Conservation (phyloP, 2,888 invertebrate species). For the Endomychus coccineus region DNA sequence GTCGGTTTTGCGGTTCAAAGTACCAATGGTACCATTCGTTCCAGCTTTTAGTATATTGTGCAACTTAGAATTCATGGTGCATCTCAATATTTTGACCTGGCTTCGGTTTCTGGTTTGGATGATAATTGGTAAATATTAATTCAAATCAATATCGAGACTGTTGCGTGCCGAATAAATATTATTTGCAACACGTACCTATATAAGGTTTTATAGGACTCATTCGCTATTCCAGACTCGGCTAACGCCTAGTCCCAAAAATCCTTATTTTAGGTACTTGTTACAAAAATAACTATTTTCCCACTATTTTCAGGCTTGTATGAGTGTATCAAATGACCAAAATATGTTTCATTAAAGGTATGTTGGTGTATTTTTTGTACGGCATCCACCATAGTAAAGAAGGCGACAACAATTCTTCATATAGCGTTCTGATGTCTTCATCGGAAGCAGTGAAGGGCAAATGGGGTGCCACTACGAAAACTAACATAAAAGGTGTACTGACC, state of each 20-base stretch:
- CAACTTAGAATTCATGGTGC: constrained; percentile 78
- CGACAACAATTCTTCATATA: constrained; percentile 53
- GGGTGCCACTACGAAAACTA: constrained; percentile 49
- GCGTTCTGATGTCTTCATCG: constrained; percentile 57
- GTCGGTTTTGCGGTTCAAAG: constrained; percentile 63
- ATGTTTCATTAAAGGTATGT: constrained; percentile 56
- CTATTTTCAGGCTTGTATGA: neutral
- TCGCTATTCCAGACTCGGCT: too few relatives aligned
- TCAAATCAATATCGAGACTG: neutral
- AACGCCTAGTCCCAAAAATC: too few relatives aligned
- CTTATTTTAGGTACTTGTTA: too few relatives aligned
- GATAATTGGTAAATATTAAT: constrained; percentile 55
- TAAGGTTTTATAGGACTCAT: too few relatives aligned
- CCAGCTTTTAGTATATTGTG: constrained; percentile 74
- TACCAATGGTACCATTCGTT: constrained; percentile 72
- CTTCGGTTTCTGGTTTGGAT: constrained; percentile 82
- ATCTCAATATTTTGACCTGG: constrained; percentile 75
- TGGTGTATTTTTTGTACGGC: constrained; percentile 78
- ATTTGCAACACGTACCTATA: too few relatives aligned
- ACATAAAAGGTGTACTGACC: constrained; percentile 37
- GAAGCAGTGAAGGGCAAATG: constrained; percentile 56
- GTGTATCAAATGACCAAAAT: constrained; percentile 1
- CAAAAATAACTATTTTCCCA: neutral
- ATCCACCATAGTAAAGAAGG: constrained; percentile 80
- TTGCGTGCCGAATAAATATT: too few relatives aligned